Evolutionary conservation across 2,797 vertebrate species (phyloP).

Genomic region (Pitangus sulphuratus): DNA sequence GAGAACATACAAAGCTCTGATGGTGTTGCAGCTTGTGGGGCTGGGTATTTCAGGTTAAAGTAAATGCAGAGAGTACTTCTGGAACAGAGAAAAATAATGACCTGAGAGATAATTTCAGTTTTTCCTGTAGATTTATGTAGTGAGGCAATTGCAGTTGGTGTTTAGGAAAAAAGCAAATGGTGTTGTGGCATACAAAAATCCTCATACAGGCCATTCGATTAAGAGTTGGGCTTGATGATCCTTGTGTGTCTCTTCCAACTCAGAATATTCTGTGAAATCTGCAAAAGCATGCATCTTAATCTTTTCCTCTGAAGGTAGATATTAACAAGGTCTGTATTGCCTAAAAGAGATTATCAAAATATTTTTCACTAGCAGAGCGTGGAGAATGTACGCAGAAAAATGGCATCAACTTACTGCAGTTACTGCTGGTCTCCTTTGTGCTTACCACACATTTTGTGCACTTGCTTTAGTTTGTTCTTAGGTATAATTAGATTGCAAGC

Average conservation of each 20-base stretch:
- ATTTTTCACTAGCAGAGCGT: background rate
- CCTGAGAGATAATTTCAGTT: background rate
- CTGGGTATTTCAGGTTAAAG: background rate
- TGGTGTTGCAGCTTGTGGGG: background rate
- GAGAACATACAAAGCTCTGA: background rate
- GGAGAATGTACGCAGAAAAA: background rate
- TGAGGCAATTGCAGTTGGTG: background rate
- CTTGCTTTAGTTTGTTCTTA: background rate
- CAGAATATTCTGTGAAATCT: background rate
- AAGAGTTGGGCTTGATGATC: background rate
- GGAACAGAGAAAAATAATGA: background rate
- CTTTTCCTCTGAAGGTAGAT: background rate
- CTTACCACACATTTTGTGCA: fast-evolving
- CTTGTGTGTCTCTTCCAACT: background rate
- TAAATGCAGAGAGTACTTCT: background rate
- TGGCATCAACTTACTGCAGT: background rate
- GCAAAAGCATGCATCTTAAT: fast-evolving
- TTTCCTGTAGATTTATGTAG: background rate
- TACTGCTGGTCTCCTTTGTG: background rate
- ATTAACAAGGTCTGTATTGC: background rate
- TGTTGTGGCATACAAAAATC: background rate
- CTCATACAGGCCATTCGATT: background rate
- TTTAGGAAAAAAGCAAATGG: background rate
- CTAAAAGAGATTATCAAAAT: background rate
- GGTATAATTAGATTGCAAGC: background rate